Evolutionary conservation across 2,113 vertebrate species (phyloP), one percentile per base, ranked within the genome.

Genomic region (Gadus macrocephalus): DNA sequence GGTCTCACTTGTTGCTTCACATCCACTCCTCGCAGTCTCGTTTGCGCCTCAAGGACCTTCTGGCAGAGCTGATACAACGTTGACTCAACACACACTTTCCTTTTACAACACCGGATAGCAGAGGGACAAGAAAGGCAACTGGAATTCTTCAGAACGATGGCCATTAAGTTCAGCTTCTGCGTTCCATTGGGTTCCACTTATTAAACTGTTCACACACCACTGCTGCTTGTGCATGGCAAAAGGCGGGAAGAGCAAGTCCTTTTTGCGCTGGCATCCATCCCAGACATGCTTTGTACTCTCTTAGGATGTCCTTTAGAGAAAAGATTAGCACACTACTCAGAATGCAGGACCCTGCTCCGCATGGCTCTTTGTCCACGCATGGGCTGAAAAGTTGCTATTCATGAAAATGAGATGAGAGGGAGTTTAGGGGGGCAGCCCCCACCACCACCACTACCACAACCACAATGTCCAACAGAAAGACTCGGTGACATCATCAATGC

Each of bases 401-500:
- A 85, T 73, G 56, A 28, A 58, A 72, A 74, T 67, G 67, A 78
- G 81, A 83, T 62, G 82, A 82, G 77, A 74, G 73, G 77, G 78
- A 76, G 72, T 67, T 49, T 49, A 12, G 9, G 42, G 38, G 42
- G 42, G 42, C 42, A 49, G 1, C 42, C 5, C 42, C 42, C 42
- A 9, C 42, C 42, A 49, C 42, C 42, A 2, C 42, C 42, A 49
- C 42, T 35, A 35, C 31, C 31, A 35, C 31, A 35, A 35, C 6
- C 31, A 35, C 22, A 58, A 49, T 62, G 55, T 55, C 15, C 0
- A 31, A 70, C 72, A 83, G 89, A 82, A 81, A 69, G 62, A 15
- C 67, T 72, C 60, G 69, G 85, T 89, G 90, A 92, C 88, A 83
- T 89, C 88, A 90, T 80, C 78, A 16, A 25, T 67, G 27, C 60